A percentile compares a stretch with the other conserved stretches of the same genome.
These are phyloP conservation scores for Pissodes strobi DNA, from an alignment of 1,140 invertebrate species.

Conservation along the genomic window DNA sequence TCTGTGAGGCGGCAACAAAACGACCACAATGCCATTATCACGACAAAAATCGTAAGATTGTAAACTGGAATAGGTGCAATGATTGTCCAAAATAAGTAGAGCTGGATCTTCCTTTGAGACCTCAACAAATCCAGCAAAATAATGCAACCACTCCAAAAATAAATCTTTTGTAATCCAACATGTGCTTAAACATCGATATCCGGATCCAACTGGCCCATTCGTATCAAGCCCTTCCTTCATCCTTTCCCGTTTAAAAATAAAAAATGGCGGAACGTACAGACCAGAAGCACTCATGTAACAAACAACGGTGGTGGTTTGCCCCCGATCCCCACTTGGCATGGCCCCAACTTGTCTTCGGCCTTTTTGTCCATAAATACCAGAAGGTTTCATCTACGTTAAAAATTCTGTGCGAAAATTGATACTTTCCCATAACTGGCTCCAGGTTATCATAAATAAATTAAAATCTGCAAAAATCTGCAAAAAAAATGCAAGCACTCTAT, in stretches of 20 bases:
- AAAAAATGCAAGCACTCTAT: slow-evolving; percentile 45
- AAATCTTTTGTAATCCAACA: slow-evolving; percentile 50
- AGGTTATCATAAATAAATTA: slow-evolving; percentile 50
- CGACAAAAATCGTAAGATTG: not conserved
- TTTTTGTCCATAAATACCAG: slow-evolving; percentile 47
- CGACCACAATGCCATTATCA: not conserved
- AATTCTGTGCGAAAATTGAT: slow-evolving; percentile 53
- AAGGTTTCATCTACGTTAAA: slow-evolving; percentile 57
- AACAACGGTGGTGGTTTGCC: slow-evolving; percentile 10
- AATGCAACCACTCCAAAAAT: slow-evolving; percentile 45
- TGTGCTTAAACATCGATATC: no score
- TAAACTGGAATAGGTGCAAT: not conserved
- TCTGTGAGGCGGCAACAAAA: not conserved
- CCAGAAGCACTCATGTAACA: slow-evolving; percentile 50
- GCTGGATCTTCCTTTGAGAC: no score
- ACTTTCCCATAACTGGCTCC: no score
- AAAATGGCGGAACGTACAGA: slow-evolving; percentile 53
- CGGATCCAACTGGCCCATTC: slow-evolving; percentile 52
- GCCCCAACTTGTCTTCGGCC: slow-evolving; percentile 12
- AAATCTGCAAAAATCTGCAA: slow-evolving; percentile 51
- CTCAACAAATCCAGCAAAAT: slow-evolving; percentile 45
- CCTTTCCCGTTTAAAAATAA: slow-evolving; percentile 51
- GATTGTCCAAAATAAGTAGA: no score
- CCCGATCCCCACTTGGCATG: slow-evolving; percentile 12
- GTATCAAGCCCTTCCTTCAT: slow-evolving; percentile 44